Base-by-base conservation (phyloP, 1,140 invertebrate species). In the Drosophila eugracilis region DNA sequence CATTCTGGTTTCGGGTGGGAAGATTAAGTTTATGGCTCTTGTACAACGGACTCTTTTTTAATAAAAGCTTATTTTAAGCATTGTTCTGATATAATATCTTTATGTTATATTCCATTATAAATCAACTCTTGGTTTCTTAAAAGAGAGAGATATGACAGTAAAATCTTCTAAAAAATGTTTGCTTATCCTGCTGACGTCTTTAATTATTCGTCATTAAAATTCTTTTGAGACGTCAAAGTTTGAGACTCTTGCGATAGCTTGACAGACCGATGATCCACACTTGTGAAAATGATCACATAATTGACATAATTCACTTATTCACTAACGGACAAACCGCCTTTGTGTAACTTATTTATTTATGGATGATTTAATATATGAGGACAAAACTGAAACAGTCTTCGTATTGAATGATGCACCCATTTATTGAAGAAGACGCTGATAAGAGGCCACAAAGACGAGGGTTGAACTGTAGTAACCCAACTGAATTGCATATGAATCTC, bases 381-480 rank as follows among this genome's bases (percentile, higher is more conserved):
- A 34, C 9, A 12, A 26, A 24, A 41, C 30, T 15, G n/a, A n/a
- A 6, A 24, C 1, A 24, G 52, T 34, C 14, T 14, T 26, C 14
- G 14, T 28, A 32, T 30, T 9, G 34, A 50, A 14, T 50, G 36
- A 52, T 50, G 45, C 28, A 66, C 28, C 19, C 44, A 50, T 52
- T 32, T 49, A 42, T 30, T 42, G 5, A 49, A 26, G 12, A 59
- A 14, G 44, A 21, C 9, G 36, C 17, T 66, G 63, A 67, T 67
- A 67, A 67, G 36, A 9, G n/a, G 14, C 6, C 36, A 15, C 14
- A 15, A 37, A 37, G 62, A 7, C 5, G 24, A 26, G 19, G 9
- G 15, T 60, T 66, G 63, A 67, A 67, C 45, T 67, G 34, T 12
- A 60, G 30, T 63, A 44, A 52, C 59, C 45, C 59, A 48, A n/a